These are phyloP conservation scores for Sebastes wilsoni DNA, from an alignment of 2,797 vertebrate species.

Conservation along the genomic window DNA sequence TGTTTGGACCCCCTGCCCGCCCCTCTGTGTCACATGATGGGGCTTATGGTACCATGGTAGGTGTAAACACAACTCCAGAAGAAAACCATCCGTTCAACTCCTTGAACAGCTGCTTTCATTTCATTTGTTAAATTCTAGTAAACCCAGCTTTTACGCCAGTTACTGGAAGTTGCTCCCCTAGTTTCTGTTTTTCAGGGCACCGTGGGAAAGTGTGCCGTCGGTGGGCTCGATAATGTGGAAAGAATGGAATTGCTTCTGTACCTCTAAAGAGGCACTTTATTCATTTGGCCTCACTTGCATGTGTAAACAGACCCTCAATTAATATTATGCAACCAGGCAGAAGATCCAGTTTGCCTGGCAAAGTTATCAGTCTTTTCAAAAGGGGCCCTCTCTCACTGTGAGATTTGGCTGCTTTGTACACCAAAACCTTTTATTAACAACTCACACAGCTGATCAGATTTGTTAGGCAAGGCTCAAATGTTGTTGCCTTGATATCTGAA, in stretches of 20 bases:
- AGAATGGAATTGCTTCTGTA: constrained; percentile 26
- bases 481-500: constrained; percentile 29
- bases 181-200: background rate
- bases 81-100: background rate
- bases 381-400: constrained; percentile 9
- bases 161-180: background rate
- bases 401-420: constrained; percentile 1
- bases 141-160: background rate
- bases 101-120: background rate
- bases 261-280: constrained; percentile 11
- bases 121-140: background rate
- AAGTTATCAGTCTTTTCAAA: constrained; percentile 15
- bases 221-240: constrained; percentile 4
- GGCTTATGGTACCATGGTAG: constrained; percentile 27
- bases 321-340: constrained; percentile 45
- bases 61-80: background rate
- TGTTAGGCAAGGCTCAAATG: background rate
- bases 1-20: background rate
- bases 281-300: constrained; percentile 29
- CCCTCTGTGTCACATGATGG: constrained; percentile 62
- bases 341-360: constrained; percentile 19
- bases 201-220: constrained; percentile 33
- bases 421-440: constrained; percentile 1
- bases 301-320: constrained; percentile 46
- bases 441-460: background rate